Evolutionary conservation across 1,140 invertebrate genomes (phyloP).

Genomic region (Caenorhabditis brenneri): DNA sequence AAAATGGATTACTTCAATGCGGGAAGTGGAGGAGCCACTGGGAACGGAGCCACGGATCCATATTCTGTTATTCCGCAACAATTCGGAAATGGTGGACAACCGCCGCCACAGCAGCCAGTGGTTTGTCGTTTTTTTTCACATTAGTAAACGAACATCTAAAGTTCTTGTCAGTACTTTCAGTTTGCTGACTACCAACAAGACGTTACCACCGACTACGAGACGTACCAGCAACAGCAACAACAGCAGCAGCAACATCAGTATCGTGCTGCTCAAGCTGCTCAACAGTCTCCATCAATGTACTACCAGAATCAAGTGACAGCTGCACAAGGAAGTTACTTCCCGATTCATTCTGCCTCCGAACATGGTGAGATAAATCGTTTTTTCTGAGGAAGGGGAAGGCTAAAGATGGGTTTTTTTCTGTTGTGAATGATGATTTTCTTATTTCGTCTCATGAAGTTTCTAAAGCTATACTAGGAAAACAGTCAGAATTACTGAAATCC

Average conservation of each 20-base stretch:
- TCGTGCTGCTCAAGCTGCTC: constrained; percentile 1
- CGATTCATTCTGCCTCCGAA: constrained; percentile 1
- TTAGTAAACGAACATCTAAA: too few relatives aligned
- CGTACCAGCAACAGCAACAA: constrained; percentile 20
- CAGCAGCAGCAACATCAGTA: constrained; percentile 4
- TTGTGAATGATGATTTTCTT: too few relatives aligned
- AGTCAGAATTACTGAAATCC: too few relatives aligned
- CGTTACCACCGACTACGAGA: neutral
- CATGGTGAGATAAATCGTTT: neutral
- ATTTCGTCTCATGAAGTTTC: too few relatives aligned
- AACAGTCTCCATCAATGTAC: neutral
- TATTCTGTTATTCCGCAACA: constrained; percentile 27
- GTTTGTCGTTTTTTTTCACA: too few relatives aligned
- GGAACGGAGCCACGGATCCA: constrained; percentile 11
- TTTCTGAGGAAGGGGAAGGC: too few relatives aligned
- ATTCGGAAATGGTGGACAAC: neutral
- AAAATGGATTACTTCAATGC: constrained; percentile 11
- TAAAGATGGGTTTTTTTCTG: too few relatives aligned
- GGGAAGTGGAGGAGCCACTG: neutral
- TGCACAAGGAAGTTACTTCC: neutral
- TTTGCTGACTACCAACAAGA: constrained; percentile 18
- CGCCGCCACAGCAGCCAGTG: neutral
- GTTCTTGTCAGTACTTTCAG: neutral
- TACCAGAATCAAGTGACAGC: constrained; percentile 1
- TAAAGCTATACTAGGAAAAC: too few relatives aligned